Percentiles rank a stretch among this genome's conserved stretches.
These are phyloP conservation scores for Anthoscopus minutus DNA, from an alignment of 2,113 vertebrate genomes.

Conservation along the genomic window DNA sequence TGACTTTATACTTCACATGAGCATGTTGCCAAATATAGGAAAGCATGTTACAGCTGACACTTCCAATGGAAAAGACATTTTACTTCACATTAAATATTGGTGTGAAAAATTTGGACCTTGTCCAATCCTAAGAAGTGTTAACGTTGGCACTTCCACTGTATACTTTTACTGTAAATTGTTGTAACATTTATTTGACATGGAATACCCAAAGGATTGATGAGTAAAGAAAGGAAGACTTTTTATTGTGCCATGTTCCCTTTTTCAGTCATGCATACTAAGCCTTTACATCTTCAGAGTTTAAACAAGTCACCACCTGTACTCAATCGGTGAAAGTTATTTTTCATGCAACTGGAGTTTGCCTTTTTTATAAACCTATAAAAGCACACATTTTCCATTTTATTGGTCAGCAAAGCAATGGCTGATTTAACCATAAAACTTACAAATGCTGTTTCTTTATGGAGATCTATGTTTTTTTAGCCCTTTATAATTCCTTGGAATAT, in stretches of 20 bases:
- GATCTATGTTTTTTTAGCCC: constrained; percentile 62
- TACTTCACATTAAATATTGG: constrained; percentile 86
- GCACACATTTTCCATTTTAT: constrained; percentile 82
- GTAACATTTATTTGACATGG: constrained; percentile 90
- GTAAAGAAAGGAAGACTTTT: constrained; percentile 81
- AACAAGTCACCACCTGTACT: constrained; percentile 83
- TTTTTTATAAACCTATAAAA: constrained; percentile 82
- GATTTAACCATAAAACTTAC: constrained; percentile 74
- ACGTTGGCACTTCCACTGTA: constrained; percentile 90
- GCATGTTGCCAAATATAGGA: constrained; percentile 88
- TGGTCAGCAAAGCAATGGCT: constrained; percentile 74
- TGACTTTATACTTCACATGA: constrained; percentile 76
- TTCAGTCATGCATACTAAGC: constrained; percentile 87
- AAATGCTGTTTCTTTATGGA: constrained; percentile 71
- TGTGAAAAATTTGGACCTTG: constrained; percentile 81
- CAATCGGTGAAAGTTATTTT: constrained; percentile 81
- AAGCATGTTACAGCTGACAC: constrained; percentile 81
- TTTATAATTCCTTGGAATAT: constrained; percentile 63
- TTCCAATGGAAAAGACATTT: constrained; percentile 86
- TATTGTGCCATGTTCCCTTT: constrained; percentile 86
- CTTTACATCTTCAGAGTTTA: constrained; percentile 80
- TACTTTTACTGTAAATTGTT: constrained; percentile 91
- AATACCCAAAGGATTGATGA: constrained; percentile 88
- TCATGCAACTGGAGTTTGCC: constrained; percentile 77
- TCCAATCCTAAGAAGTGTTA: constrained; percentile 89